Base-by-base conservation (phyloP, 2,888 invertebrate species). In the Frankliniella intonsa region DNA sequence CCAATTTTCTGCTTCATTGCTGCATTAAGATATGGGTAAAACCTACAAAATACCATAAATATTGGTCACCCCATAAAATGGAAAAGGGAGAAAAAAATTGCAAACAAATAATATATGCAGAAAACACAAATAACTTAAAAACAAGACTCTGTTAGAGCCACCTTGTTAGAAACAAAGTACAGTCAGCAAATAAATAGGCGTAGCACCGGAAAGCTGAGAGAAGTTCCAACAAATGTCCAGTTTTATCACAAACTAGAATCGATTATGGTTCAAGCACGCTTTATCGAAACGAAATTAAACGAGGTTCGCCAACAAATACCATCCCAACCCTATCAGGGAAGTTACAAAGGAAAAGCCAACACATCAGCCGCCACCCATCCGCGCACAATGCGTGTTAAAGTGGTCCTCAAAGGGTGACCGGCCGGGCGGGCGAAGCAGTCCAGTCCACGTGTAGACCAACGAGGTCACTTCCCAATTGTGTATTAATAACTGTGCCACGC, bases 41-140 rank as follows among this genome's bases (percentile, higher is more conserved):
- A 84, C 80, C 14, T 3, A 14, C 19, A 80, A 80, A 80, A 80
- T 38, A n/a, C 3, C 80, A 14, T 3, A 22, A 80, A 80, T 80
- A 9, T 1, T 7, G 22, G 80, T 80, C 25, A 38, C 27, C 22
- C 25, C 27, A 22, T 12, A 27, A 55, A 14, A 50, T 22, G 17
- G 38, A 81, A 50, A 5, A 38, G 5, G 62, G 8, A 79, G 19
- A 81, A 50, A 19, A 84, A 84, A 69, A 83, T 84, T 80, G 79
- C 82, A 50, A 84, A 83, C 84, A 83, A 84, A 55, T 83, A 85
- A 82, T 82, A 83, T 55, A 83, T 83, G 76, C 83, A 84, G 82
- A 76, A 80, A 83, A 84, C 83, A 83, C 84, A 84, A 84, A n/a
- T n/a, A n/a, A 83, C 83, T 82, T 82, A 82, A 83, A 82, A 84